Base-by-base conservation (phyloP, 2,888 invertebrate genomes). In the Meghimatium bilineatum region DNA sequence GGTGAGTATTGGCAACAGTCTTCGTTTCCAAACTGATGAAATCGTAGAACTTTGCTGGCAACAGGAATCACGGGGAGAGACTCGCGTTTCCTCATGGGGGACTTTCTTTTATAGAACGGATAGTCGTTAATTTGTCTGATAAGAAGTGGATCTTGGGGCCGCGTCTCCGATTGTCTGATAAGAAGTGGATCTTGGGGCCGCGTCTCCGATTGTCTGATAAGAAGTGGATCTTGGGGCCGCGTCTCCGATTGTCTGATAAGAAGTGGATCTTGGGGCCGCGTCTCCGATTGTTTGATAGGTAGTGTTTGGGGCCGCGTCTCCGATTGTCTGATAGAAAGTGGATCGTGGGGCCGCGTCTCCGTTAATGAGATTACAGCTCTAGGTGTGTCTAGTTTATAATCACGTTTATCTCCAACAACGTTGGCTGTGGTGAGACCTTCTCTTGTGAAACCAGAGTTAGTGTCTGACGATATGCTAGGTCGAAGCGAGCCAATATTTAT, bases 61-160 rank as follows among this genome's bases (percentile, higher is more conserved):
- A 38, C 0, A 26, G 29, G 8, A 12, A 75, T 52, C 36, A 69
- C 67, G 10, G 82, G 82, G 0, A 69, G 17, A 23, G 76, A 69
- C 32, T 76, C 76, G 23, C 75, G 74, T 63, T 82, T 74, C 17
- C 29, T 38, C 34, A 75, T 29, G 8, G 80, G 72, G 8, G 80
- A 72, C 10, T 23, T 34, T n/a, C 72, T 71, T 32, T 72, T 74
- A 67, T 82, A 34, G 20, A n/a, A 38, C 1, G 38, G 10, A 26
- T 8, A 32, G 34, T 67, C 67, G 10, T 49, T n/a, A n/a, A n/a
- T n/a, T n/a, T n/a, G n/a, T n/a, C n/a, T n/a, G n/a, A n/a, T n/a
- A n/a, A n/a, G 3, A n/a, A n/a, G 52, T 49, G 49, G 49, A 49
- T 17, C 8, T 49, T 49, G 49, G n/a, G n/a, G n/a, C n/a, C n/a